Conservation (phyloP, 2,888 invertebrate genomes). For the Bellardia bayeri region DNA sequence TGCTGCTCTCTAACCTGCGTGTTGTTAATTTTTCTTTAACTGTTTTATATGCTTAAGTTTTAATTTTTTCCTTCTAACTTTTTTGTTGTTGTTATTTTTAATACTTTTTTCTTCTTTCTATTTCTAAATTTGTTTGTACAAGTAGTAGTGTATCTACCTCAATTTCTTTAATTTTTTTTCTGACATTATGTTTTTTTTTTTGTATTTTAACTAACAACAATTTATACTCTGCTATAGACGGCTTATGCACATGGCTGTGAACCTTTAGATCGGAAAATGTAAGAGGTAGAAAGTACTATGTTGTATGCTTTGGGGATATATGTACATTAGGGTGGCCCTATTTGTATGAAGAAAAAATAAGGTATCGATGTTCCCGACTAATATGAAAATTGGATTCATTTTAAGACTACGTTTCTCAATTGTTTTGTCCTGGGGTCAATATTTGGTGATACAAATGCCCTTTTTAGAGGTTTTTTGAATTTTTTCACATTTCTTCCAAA, state of each 20-base stretch:
- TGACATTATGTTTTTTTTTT: slow-evolving; percentile 18
- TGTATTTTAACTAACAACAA: background rate
- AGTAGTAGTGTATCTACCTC: slow-evolving; percentile 2
- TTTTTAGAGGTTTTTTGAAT: too few relatives aligned
- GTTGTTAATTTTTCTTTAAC: slow-evolving; percentile 65
- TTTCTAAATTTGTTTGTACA: slow-evolving; percentile 61
- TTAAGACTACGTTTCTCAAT: too few relatives aligned
- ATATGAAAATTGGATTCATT: too few relatives aligned
- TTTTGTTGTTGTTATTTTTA: background rate
- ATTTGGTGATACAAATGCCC: too few relatives aligned
- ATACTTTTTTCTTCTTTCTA: background rate
- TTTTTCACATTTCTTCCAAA: too few relatives aligned
- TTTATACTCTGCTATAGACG: background rate
- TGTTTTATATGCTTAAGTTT: slow-evolving; percentile 57
- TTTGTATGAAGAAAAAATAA: too few relatives aligned
- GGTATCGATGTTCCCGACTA: too few relatives aligned
- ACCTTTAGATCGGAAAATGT: slow-evolving; percentile 28
- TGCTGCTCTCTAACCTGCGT: slow-evolving; percentile 37
- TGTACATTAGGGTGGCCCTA: too few relatives aligned
- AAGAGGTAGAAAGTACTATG: slow-evolving; percentile 3
- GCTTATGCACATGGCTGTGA: background rate
- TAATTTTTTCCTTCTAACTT: slow-evolving; percentile 17
- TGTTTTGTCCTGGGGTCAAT: too few relatives aligned
- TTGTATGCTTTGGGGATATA: slow-evolving; percentile 34
- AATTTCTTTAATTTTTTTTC: slow-evolving; percentile 62